Percentiles rank a stretch among this genome's conserved stretches.
These are phyloP conservation scores for Sebastes oblongus DNA, from an alignment of 2,797 vertebrate species.

Conservation along the genomic window DNA sequence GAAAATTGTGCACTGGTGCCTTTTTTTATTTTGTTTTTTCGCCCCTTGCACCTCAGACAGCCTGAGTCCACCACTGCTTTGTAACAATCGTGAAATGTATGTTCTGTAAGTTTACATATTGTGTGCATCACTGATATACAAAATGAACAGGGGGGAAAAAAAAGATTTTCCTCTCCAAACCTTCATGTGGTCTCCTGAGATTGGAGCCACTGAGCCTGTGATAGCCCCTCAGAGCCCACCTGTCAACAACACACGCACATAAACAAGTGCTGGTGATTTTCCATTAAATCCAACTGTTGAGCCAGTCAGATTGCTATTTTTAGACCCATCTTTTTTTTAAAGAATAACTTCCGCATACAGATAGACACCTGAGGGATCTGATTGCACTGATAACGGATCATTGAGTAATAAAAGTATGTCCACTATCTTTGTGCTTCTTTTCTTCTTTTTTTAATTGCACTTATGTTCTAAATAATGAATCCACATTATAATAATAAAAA, in stretches of 20 bases:
- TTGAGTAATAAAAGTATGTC: neutral
- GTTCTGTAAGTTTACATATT: neutral
- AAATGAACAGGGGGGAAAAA: neutral
- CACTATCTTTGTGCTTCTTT: neutral
- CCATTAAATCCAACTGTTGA: conserved; percentile 33
- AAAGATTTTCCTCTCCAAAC: conserved; percentile 3
- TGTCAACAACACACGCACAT: conserved; percentile 66
- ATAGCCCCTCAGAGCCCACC: conserved; percentile 68
- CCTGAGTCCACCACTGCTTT: neutral
- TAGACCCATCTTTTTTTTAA: neutral
- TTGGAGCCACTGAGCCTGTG: conserved; percentile 37
- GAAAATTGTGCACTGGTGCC: neutral
- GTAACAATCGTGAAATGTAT: neutral
- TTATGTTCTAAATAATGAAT: neutral
- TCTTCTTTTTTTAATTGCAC: neutral
- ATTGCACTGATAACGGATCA: neutral
- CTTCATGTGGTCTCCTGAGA: conserved; percentile 49
- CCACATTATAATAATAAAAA: neutral
- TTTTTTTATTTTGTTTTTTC: neutral
- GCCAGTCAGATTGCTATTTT: conserved; percentile 30
- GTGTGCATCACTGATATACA: neutral
- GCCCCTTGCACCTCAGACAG: neutral
- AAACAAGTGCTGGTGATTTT: conserved; percentile 68
- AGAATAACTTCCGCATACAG: conserved; percentile 3
- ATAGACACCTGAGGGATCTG: neutral